A percentile compares a stretch with the other conserved stretches of the same genome.
These are phyloP conservation scores for Contarinia nasturtii DNA, from an alignment of 1,140 invertebrate genomes.

Conservation along the genomic window DNA sequence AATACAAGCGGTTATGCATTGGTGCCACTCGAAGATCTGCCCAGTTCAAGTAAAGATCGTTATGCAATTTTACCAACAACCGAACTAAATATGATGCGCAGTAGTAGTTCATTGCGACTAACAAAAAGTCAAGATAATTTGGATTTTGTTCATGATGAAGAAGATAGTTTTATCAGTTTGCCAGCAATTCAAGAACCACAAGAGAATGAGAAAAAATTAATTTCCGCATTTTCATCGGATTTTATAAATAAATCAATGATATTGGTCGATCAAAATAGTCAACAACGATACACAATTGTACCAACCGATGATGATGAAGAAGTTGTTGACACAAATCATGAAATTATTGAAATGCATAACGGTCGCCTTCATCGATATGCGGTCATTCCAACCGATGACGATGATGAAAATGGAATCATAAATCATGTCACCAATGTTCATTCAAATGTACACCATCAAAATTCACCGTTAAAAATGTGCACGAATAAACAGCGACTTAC, in stretches of 20 bases:
- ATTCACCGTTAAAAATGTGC: no score
- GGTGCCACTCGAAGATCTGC: slow-evolving; percentile 25
- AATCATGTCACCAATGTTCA: slow-evolving; percentile 18
- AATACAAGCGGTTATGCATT: slow-evolving; percentile 24
- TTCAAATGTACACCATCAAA: no score
- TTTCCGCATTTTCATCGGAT: slow-evolving; percentile 29
- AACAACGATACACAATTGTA: slow-evolving; percentile 34
- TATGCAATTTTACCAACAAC: slow-evolving; percentile 11
- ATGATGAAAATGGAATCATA: slow-evolving; percentile 14
- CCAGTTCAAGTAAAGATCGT: slow-evolving; percentile 3
- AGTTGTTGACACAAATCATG: slow-evolving; percentile 28
- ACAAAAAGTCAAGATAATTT: slow-evolving; percentile 13
- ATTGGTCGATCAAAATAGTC: slow-evolving; percentile 31
- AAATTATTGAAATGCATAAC: slow-evolving; percentile 38
- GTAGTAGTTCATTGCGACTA: slow-evolving; percentile 9
- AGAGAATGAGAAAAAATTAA: slow-evolving; percentile 11
- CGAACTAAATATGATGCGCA: slow-evolving; percentile 3
- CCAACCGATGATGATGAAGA: slow-evolving; percentile 34
- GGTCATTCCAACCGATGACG: slow-evolving; percentile 33
- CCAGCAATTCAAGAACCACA: slow-evolving; percentile 10
- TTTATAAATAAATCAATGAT: slow-evolving; percentile 32
- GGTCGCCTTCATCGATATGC: slow-evolving; percentile 36
- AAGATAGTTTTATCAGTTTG: slow-evolving; percentile 13
- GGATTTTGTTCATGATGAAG: neutral
- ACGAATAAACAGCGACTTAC: neutral